These are phyloP conservation scores for Babylonia areolata DNA, from an alignment of 1,140 invertebrate genomes.

Conservation along the genomic window DNA sequence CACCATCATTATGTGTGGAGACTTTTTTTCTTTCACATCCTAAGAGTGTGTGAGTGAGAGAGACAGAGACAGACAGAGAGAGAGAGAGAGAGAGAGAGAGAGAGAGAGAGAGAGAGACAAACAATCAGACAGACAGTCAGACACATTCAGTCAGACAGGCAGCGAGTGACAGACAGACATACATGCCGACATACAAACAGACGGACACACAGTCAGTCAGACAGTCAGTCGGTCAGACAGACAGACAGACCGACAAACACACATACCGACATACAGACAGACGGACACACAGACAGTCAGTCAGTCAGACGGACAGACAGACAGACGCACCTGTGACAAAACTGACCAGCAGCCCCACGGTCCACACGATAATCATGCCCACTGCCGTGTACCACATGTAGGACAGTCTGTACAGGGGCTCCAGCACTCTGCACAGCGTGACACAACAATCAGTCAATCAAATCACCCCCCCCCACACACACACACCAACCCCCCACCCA, in stretches of 20 bases:
- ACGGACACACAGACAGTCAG: background rate
- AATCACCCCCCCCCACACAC: background rate
- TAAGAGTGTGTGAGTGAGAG: background rate
- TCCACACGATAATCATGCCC: constrained; percentile 79
- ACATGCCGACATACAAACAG: background rate
- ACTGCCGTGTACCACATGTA: constrained; percentile 89
- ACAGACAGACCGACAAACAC: background rate
- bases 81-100: background rate
- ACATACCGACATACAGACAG: background rate
- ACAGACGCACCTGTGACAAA: constrained; percentile 79
- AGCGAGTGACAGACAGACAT: background rate
- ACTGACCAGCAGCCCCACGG: constrained; percentile 84
- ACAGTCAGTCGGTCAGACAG: background rate
- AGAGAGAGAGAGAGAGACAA: background rate
- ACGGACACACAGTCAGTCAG: background rate
- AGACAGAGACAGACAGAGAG: background rate
- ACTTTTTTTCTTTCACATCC: no score
- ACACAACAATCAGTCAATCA: background rate
- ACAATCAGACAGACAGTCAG: background rate
- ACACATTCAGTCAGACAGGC: background rate
- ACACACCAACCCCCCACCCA: background rate
- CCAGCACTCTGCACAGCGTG: constrained; percentile 16
- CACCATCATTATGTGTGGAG: no score
- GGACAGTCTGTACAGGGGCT: constrained; percentile 83
- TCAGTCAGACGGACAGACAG: background rate